phyloP scores from a whole-genome alignment of 92 coral and sea anemone species.

The Micromussa lordhowensis region DNA sequence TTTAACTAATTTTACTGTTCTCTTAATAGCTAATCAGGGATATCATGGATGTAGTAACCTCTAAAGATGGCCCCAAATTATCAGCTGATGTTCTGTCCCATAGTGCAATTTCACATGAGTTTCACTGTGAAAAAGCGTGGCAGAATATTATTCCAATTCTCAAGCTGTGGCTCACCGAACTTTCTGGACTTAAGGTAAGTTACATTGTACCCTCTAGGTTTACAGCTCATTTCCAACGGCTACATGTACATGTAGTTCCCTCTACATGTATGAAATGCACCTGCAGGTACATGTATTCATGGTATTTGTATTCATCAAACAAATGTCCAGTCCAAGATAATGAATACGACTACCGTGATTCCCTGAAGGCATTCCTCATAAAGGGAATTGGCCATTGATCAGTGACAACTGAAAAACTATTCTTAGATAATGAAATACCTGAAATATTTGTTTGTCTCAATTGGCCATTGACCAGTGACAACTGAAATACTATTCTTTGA shows the following conservation, averaged over 20 bases:
- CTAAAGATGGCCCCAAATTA: constrained; percentile 72
- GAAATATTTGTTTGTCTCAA: no score
- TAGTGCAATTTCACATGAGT: constrained; percentile 82
- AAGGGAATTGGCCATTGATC: no score
- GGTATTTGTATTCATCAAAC: no score
- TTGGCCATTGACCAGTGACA: not conserved
- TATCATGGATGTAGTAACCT: constrained; percentile 71
- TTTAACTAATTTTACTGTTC: not conserved
- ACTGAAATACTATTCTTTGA: not conserved
- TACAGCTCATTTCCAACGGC: not conserved
- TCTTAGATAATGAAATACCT: no score
- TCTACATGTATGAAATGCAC: no score
- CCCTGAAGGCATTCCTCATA: no score
- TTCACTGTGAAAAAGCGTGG: constrained; percentile 98
- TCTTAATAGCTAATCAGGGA: constrained; percentile 74
- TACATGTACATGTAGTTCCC: no score
- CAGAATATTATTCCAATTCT: constrained; percentile 86
- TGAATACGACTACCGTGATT: no score
- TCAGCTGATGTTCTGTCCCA: constrained; percentile 79
- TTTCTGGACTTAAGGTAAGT: constrained; percentile 75
- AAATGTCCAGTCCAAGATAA: no score
- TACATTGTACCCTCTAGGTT: not conserved
- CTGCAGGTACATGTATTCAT: no score
- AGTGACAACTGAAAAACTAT: not conserved
- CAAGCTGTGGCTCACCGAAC: constrained; percentile 84